Evolutionary conservation across 1,140 invertebrate genomes (phyloP).

Genomic region (Teleogryllus occipitalis): DNA sequence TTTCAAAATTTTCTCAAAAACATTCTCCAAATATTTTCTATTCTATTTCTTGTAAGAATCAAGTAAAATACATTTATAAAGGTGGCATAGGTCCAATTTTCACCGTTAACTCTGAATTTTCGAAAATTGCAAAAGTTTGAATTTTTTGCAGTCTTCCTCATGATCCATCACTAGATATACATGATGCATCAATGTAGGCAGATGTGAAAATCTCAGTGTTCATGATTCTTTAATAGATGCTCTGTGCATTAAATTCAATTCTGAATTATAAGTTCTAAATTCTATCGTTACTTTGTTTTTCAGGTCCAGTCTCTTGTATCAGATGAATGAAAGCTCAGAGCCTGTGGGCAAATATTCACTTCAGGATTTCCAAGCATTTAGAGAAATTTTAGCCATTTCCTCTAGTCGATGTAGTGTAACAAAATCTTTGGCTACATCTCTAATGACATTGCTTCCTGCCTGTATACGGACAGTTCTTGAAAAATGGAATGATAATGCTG

Average conservation of each 20-base stretch:
- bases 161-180: no score
- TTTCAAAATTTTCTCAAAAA: no score
- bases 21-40: no score
- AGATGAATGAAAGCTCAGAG: slow-evolving; percentile 42
- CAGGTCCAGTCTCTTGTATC: slow-evolving; percentile 45
- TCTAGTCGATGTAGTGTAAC: slow-evolving; percentile 43
- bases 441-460: slow-evolving; percentile 48
- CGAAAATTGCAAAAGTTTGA: no score
- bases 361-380: slow-evolving; percentile 42
- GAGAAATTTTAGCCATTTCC: slow-evolving; percentile 51
- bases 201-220: neutral
- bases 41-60: no score
- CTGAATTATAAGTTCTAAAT: slow-evolving; percentile 14
- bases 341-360: slow-evolving; percentile 39
- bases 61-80: no score
- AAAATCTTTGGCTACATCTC: slow-evolving; percentile 42
- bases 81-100: no score
- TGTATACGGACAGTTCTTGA: slow-evolving; percentile 49
- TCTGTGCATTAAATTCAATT: neutral
- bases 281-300: slow-evolving; percentile 22
- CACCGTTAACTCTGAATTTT: no score
- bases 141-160: no score
- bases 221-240: neutral
- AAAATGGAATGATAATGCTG: slow-evolving; percentile 50
- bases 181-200: no score